Percentiles rank a stretch among this genome's conserved stretches.
Conservation (phyloP, 2,113 vertebrate species). For the Spheniscus mendiculus region DNA sequence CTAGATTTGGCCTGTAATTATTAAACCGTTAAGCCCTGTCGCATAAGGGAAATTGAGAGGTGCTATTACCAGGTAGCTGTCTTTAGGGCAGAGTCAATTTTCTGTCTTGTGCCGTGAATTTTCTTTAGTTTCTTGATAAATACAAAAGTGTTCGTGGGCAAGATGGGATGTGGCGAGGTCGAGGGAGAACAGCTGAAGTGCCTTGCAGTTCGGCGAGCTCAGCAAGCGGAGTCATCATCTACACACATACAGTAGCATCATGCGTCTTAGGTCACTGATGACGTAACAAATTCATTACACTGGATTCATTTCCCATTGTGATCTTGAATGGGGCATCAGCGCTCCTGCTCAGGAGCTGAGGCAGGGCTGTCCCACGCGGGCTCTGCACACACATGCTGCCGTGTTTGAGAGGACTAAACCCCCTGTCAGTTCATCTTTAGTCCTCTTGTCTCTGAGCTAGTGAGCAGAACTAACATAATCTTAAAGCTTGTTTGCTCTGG, state of each 20-base stretch:
- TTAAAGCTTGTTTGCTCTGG: conserved; percentile 16
- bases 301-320: background rate
- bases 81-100: background rate
- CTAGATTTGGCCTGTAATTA: background rate
- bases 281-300: no score
- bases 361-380: accelerated
- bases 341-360: background rate
- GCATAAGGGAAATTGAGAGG: background rate
- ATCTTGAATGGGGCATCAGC: background rate
- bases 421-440: background rate
- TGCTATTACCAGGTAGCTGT: background rate
- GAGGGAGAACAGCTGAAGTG: background rate
- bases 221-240: background rate
- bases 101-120: background rate
- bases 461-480: background rate
- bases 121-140: background rate
- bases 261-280: background rate
- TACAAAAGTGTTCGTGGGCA: background rate
- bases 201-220: background rate
- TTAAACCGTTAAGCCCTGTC: background rate
- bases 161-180: background rate
- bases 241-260: accelerated
- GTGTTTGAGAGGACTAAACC: background rate
- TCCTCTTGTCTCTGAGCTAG: background rate
- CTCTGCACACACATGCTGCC: background rate